Evolutionary conservation across 2,113 vertebrate genomes (phyloP).

Genomic region (Cathartes aura): DNA sequence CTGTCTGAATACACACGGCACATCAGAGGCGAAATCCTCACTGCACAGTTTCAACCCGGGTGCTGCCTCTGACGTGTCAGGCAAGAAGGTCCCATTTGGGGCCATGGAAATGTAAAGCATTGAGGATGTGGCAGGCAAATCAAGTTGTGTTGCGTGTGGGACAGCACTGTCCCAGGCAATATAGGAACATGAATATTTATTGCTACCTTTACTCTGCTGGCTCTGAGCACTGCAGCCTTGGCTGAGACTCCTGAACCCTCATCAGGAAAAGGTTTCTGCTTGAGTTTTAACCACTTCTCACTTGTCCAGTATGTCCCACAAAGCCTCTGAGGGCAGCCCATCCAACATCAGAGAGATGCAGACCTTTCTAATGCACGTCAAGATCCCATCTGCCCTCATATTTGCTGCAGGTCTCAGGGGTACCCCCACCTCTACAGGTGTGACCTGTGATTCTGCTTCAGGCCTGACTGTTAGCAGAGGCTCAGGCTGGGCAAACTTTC

Average conservation of each 20-base stretch:
- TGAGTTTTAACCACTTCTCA: not conserved
- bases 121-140: not conserved
- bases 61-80: not conserved
- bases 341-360: not conserved
- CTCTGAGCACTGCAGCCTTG: not conserved
- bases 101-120: not conserved
- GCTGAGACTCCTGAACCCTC: not conserved
- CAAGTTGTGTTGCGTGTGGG: fast-evolving
- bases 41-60: not conserved
- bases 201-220: not conserved
- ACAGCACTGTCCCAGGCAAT: not conserved
- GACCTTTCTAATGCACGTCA: not conserved
- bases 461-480: not conserved
- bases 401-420: not conserved
- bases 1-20: not conserved
- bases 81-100: not conserved
- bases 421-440: not conserved
- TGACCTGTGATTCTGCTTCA: not conserved
- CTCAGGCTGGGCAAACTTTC: not conserved
- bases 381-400: fast-evolving
- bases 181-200: not conserved
- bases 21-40: not conserved
- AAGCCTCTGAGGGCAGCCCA: not conserved
- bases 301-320: not conserved
- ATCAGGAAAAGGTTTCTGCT: not conserved